phyloP scores from a whole-genome alignment of 2,797 vertebrate genomes.

The Mallotus villosus region DNA sequence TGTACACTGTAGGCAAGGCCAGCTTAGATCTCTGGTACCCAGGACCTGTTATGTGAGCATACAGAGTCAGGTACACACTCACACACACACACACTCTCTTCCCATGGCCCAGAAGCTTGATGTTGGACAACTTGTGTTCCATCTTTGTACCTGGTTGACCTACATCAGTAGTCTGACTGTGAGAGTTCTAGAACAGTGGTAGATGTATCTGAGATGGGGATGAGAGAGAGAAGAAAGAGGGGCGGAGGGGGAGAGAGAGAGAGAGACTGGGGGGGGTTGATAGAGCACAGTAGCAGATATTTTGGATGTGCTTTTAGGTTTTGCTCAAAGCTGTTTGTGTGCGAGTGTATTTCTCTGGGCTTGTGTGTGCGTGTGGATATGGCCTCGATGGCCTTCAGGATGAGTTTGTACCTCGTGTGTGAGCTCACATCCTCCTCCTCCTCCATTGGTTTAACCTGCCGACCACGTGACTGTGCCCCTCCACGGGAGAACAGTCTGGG shows the following conservation, averaged over 20 bases:
- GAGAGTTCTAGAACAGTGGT: not conserved
- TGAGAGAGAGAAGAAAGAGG: not conserved
- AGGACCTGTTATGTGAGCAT: too few species aligned
- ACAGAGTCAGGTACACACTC: too few species aligned
- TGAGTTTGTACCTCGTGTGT: too few species aligned
- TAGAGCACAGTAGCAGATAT: too few species aligned
- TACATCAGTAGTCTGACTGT: conserved; percentile 2
- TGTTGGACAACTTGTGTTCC: not conserved
- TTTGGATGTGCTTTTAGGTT: too few species aligned
- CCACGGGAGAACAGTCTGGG: not conserved
- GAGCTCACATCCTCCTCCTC: not conserved
- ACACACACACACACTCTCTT: too few species aligned
- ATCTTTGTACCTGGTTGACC: not conserved
- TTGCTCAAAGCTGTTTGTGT: too few species aligned
- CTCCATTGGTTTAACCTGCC: not conserved
- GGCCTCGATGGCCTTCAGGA: too few species aligned
- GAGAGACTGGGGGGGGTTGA: too few species aligned
- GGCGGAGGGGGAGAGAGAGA: not conserved
- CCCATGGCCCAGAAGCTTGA: not conserved
- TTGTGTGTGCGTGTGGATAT: not conserved
- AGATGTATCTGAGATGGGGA: not conserved
- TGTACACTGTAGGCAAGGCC: not conserved
- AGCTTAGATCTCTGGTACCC: not conserved
- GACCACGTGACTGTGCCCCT: not conserved
- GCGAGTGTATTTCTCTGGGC: not conserved